Evolutionary conservation across 2,888 invertebrate species (phyloP).

Genomic region (Amblyteles armatorius): DNA sequence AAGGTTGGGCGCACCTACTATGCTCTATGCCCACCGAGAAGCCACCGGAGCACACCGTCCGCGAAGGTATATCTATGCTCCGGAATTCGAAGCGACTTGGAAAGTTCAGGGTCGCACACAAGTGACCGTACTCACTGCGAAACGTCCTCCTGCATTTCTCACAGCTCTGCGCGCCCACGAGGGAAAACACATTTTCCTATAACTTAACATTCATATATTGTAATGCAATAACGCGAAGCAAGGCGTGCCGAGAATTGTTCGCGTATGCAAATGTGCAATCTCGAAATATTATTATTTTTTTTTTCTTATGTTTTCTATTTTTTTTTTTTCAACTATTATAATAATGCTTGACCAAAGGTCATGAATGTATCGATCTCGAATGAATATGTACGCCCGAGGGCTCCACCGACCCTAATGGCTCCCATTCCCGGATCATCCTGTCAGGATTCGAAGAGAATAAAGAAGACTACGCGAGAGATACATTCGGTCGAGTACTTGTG

Average conservation of each 20-base stretch:
- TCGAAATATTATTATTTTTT: slow-evolving; percentile 49
- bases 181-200: slow-evolving; percentile 16
- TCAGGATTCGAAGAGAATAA: slow-evolving; percentile 52
- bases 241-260: slow-evolving; percentile 23
- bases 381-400: slow-evolving; percentile 48
- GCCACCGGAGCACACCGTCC: slow-evolving; percentile 30
- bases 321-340: slow-evolving; percentile 33
- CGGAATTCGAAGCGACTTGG: slow-evolving; percentile 80
- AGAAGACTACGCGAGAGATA: slow-evolving; percentile 42
- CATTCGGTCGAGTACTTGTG: slow-evolving; percentile 58
- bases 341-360: slow-evolving; percentile 66
- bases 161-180: slow-evolving; percentile 15
- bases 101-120: slow-evolving; percentile 80
- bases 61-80: slow-evolving; percentile 68
- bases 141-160: slow-evolving; percentile 47
- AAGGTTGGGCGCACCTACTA: slow-evolving; percentile 66
- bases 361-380: slow-evolving; percentile 61
- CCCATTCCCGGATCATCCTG: slow-evolving; percentile 54
- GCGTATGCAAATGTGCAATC: slow-evolving; percentile 33
- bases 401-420: slow-evolving; percentile 25
- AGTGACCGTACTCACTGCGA: slow-evolving; percentile 19
- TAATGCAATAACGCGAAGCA: background rate
- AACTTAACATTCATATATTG: background rate
- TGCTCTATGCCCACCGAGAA: slow-evolving; percentile 44
- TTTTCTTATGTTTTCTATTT: background rate